phyloP scores from a whole-genome alignment of 2,888 invertebrate genomes.

The Cerceris ruficornis region DNA sequence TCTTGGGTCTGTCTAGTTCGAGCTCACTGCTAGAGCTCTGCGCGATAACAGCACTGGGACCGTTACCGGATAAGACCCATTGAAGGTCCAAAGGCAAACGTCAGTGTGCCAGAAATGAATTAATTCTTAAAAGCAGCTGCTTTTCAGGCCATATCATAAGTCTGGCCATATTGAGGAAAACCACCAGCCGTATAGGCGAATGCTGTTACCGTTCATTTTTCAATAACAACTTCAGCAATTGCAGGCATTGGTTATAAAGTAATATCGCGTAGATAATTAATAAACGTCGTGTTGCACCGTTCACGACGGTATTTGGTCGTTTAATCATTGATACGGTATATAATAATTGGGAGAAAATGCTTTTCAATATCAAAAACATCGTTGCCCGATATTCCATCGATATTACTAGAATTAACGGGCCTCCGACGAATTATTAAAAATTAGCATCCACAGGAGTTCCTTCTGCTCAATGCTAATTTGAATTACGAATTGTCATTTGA shows the following conservation, averaged over 20 bases:
- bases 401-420: background rate
- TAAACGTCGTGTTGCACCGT: constrained; percentile 2
- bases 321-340: constrained; percentile 21
- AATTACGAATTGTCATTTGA: too few species aligned
- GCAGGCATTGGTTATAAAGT: background rate
- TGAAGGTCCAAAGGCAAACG: too few species aligned
- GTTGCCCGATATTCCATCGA: background rate
- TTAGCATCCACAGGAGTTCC: too few species aligned
- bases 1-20: too few species aligned
- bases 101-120: too few species aligned
- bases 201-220: background rate
- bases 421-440: too few species aligned
- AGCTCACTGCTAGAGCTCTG: too few species aligned
- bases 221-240: background rate
- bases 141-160: background rate
- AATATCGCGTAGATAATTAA: constrained; percentile 6
- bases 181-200: background rate
- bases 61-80: too few species aligned
- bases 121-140: too few species aligned
- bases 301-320: constrained; percentile 28
- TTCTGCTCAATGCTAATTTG: too few species aligned
- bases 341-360: background rate
- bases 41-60: too few species aligned
- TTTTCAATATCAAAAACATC: background rate
- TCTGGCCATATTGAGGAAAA: background rate